phyloP scores from a whole-genome alignment of 2,113 vertebrate species.

The Sminthopsis crassicaudata region DNA sequence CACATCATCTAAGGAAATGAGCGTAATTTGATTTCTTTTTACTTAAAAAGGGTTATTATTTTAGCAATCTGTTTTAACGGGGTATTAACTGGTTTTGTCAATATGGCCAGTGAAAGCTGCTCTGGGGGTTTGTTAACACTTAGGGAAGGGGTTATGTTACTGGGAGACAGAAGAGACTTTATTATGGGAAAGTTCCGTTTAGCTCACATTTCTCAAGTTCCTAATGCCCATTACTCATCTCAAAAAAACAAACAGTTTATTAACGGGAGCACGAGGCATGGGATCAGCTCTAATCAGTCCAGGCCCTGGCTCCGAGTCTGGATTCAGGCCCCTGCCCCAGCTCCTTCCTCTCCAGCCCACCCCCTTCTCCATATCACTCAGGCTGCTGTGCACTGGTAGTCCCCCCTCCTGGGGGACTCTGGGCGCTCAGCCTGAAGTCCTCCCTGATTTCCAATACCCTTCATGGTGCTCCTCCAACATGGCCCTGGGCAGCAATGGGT shows the following conservation, averaged over 20 bases:
- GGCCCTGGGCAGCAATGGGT: neutral
- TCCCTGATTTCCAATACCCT: neutral
- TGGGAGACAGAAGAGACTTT: neutral
- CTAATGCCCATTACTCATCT: slow-evolving; percentile 69
- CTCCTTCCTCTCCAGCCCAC: slow-evolving; percentile 39
- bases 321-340: slow-evolving; percentile 4
- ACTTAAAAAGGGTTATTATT: neutral
- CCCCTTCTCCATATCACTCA: slow-evolving; percentile 25
- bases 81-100: neutral
- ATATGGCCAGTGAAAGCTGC: neutral
- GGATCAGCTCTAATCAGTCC: slow-evolving; percentile 61
- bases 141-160: neutral
- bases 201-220: neutral
- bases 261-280: slow-evolving; percentile 74
- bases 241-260: slow-evolving; percentile 66
- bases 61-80: neutral
- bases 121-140: slow-evolving; percentile 18
- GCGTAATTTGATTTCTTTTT: neutral
- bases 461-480: neutral
- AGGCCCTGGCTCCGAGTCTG: slow-evolving; percentile 41
- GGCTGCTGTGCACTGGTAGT: slow-evolving; percentile 1
- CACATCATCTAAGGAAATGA: neutral
- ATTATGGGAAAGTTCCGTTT: neutral
- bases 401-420: neutral
- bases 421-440: neutral